Conservation (phyloP, 2,888 invertebrate species). For the Lypha dubia region DNA sequence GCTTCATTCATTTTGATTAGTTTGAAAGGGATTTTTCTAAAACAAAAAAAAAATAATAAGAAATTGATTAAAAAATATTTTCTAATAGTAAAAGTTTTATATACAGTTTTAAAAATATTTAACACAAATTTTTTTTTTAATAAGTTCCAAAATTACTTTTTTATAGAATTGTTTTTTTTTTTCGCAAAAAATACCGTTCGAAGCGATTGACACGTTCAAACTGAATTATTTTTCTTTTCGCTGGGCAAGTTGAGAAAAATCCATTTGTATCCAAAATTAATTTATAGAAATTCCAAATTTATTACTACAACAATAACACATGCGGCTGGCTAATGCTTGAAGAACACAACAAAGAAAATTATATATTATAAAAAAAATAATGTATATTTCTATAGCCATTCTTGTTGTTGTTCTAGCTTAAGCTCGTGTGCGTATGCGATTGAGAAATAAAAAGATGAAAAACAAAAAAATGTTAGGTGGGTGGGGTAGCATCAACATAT, state of each 20-base stretch:
- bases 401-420: slow-evolving; percentile 17
- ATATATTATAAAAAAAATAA: slow-evolving; percentile 14
- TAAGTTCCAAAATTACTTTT: slow-evolving; percentile 31
- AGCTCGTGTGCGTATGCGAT: slow-evolving; percentile 54
- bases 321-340: slow-evolving; percentile 8
- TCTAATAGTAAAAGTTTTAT: not conserved
- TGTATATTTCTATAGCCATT: not conserved
- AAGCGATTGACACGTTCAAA: slow-evolving; percentile 81
- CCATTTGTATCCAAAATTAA: slow-evolving; percentile 56
- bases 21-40: slow-evolving; percentile 58
- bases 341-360: slow-evolving; percentile 9
- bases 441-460: slow-evolving; percentile 27
- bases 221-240: slow-evolving; percentile 75
- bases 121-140: slow-evolving; percentile 13
- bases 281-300: slow-evolving; percentile 70
- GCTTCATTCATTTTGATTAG: slow-evolving; percentile 85
- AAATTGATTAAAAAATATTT: slow-evolving; percentile 29
- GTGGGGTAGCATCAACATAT: slow-evolving; percentile 35
- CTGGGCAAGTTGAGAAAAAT: slow-evolving; percentile 43
- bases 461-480: slow-evolving; percentile 22
- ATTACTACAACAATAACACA: slow-evolving; percentile 59
- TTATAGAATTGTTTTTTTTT: slow-evolving; percentile 26
- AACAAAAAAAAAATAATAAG: slow-evolving; percentile 57
- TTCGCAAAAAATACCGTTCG: slow-evolving; percentile 78
- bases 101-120: not conserved